Base-by-base conservation (phyloP, 2,888 invertebrate species). In the Tachina fera region DNA sequence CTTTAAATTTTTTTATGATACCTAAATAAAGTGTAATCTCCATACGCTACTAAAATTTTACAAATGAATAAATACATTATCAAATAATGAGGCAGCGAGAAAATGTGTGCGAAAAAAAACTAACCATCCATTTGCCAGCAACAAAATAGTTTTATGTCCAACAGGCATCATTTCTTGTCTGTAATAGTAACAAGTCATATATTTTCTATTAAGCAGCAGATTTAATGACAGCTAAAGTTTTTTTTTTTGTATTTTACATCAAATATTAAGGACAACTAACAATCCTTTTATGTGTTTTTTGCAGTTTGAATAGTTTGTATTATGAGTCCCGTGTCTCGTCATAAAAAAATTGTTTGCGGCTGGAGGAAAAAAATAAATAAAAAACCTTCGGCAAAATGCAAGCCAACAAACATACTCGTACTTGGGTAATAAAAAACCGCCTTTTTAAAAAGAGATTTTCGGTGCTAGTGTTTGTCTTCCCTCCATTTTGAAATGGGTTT, bases 161-260 rank as follows among this genome's bases (percentile, higher is more conserved):
- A 77, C 65, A 70, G 45, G 22, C 71, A 72, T 61, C 43, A 60
- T n/a, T 60, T n/a, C 43, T 60, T 19, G 41, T 31, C 22, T 65
- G 14, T 49, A 47, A 31, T 41, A 49, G n/a, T 11, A 49, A 13
- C 45, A 47, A 47, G 14, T n/a, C 1, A 16, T 14, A 14, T 19
- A 67, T 19, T 22, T 19, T 39, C 16, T 45, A 56, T 43, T 11
- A 60, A 53, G 74, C 31, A 31, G 31, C 13, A 70, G 76, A 87
- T 86, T 79, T 87, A 86, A 86, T 83, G 86, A 75, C 71, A 78
- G 65, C 61, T 83, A 77, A 74, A 75, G 63, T 82, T 80, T 76
- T 61, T 67, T 41, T 67, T 41, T 16, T 39, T 43, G 3, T 61
- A 13, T 63, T 16, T 49, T 41, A 53, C 65, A 49, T 75, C 47